These are phyloP conservation scores for Oncorhynchus tshawytscha DNA, from an alignment of 2,113 vertebrate genomes.

Conservation along the genomic window DNA sequence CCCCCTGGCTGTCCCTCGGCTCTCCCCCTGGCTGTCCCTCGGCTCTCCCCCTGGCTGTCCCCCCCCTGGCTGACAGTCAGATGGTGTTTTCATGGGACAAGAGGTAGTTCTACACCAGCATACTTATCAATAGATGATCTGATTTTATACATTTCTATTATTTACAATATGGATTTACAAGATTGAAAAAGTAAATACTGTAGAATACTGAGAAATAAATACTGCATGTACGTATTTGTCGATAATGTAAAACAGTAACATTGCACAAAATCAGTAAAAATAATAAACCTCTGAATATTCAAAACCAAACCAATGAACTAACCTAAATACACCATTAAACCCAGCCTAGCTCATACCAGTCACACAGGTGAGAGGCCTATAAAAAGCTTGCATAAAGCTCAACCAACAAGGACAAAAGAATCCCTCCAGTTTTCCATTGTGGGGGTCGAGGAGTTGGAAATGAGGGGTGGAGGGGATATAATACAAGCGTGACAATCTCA, in stretches of 20 bases:
- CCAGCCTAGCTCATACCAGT: background rate
- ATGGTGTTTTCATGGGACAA: background rate
- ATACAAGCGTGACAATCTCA: slow-evolving; percentile 3
- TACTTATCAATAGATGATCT: background rate
- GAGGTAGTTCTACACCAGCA: slow-evolving; percentile 45
- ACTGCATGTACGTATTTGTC: slow-evolving; percentile 10
- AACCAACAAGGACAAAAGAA: background rate
- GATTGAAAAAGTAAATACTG: slow-evolving; percentile 1
- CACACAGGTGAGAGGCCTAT: background rate
- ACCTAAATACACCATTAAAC: background rate
- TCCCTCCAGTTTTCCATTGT: background rate
- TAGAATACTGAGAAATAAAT: background rate
- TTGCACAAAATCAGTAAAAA: background rate
- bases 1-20: too few relatives aligned
- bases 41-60: too few relatives aligned
- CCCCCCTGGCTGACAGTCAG: background rate
- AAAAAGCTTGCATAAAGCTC: background rate
- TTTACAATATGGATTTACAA: slow-evolving; percentile 15
- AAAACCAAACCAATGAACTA: background rate
- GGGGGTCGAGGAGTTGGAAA: background rate
- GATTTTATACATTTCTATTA: slow-evolving; percentile 3
- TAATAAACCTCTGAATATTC: background rate
- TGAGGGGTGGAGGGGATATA: background rate
- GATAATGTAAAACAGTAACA: slow-evolving; percentile 19
- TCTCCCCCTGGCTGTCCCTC: background rate